Evolutionary conservation across 37 sponge, comb jelly and placozoan species (phyloP).

Genomic region (Petrosia ficiformis): DNA sequence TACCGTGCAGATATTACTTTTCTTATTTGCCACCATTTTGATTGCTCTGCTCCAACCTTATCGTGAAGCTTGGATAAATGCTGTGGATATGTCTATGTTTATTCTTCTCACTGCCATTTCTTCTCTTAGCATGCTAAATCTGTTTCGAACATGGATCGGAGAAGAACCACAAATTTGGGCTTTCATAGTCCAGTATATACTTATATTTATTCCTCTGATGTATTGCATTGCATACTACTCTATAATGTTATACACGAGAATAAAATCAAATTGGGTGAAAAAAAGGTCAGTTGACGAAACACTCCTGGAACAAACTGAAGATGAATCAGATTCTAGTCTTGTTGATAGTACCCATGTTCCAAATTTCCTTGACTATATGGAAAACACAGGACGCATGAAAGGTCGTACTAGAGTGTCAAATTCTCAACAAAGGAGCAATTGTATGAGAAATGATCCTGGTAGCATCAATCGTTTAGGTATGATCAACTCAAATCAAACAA

Average conservation of each 20-base stretch:
- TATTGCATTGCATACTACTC: conserved; percentile 13
- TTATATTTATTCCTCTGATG: conserved; percentile 33
- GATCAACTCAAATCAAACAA: too few relatives aligned
- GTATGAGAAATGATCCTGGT: too few relatives aligned
- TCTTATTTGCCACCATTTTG: conserved; percentile 13
- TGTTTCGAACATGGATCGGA: background rate
- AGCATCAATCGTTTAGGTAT: too few relatives aligned
- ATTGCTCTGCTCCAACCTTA: conserved; percentile 55
- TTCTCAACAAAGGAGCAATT: too few relatives aligned
- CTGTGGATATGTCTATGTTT: conserved; percentile 51
- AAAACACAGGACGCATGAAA: background rate
- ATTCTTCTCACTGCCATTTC: conserved; percentile 31
- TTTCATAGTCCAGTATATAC: conserved; percentile 21
- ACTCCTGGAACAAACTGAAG: background rate
- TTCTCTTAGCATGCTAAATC: conserved; percentile 42
- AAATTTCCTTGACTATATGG: background rate
- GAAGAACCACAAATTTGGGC: background rate
- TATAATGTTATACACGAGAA: background rate
- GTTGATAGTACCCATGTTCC: background rate
- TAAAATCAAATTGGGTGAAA: background rate
- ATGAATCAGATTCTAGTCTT: background rate
- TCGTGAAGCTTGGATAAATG: conserved; percentile 41
- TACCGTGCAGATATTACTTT: conserved; percentile 16
- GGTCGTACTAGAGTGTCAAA: background rate
- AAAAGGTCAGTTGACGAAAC: background rate